Conservation (phyloP, 2,888 invertebrate species). For the Torymus texanus region DNA sequence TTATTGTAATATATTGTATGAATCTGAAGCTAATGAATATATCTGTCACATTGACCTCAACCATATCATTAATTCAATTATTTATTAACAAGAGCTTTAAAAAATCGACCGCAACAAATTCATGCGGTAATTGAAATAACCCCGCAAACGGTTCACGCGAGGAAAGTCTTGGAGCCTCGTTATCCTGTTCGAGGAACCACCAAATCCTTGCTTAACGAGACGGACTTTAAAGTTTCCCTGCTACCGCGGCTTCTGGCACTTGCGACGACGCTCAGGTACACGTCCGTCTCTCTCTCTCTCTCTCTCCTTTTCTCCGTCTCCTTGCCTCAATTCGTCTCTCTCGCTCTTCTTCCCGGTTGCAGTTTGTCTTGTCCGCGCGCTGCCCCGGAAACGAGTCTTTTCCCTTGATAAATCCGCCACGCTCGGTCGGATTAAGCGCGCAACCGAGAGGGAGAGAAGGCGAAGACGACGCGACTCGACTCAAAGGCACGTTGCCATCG, state of each 20-base stretch:
- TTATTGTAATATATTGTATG: too few species aligned
- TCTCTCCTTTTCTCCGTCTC: not conserved
- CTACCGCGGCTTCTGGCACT: not conserved
- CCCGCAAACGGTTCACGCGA: not conserved
- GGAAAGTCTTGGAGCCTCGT: conserved; percentile 49
- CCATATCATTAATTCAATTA: too few species aligned
- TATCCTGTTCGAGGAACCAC: conserved; percentile 59
- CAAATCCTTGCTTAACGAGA: conserved; percentile 67
- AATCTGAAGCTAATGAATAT: too few species aligned
- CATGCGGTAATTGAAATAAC: not conserved
- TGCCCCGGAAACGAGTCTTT: conserved; percentile 31
- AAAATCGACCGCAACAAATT: conserved; percentile 16
- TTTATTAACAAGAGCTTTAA: not conserved
- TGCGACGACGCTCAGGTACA: not conserved
- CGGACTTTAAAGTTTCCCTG: conserved; percentile 61
- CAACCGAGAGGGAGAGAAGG: not conserved
- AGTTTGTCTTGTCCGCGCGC: conserved; percentile 49
- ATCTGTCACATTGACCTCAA: too few species aligned
- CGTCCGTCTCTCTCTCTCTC: not conserved
- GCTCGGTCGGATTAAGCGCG: conserved; percentile 36
- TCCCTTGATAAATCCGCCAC: conserved; percentile 49
- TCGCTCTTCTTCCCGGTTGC: conserved; percentile 11
- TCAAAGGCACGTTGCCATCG: conserved; percentile 19
- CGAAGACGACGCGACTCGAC: not conserved
- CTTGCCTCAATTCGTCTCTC: conserved; percentile 1